Evolutionary conservation across 2,797 vertebrate species (phyloP).

Genomic region (Esox lucius): DNA sequence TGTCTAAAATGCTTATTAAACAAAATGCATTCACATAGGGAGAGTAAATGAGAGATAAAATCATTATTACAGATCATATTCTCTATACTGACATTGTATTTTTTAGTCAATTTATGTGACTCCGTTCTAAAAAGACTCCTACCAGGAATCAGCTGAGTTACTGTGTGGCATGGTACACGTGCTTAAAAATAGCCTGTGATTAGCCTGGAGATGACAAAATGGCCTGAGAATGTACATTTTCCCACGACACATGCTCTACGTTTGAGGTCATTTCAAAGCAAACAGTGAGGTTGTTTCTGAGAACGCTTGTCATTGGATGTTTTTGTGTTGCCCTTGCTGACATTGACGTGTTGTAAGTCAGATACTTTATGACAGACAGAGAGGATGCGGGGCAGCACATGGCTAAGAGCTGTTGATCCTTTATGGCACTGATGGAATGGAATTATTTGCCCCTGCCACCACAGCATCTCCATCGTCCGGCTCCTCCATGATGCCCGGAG

Average conservation of each 20-base stretch:
- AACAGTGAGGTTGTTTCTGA: slow-evolving; percentile 48
- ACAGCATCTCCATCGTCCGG: slow-evolving; percentile 19
- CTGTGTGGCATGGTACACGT: slow-evolving; percentile 26
- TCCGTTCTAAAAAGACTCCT: too few species aligned
- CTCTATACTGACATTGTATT: too few species aligned
- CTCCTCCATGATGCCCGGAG: slow-evolving; percentile 34
- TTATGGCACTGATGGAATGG: slow-evolving; percentile 44
- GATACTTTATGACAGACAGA: slow-evolving; percentile 20
- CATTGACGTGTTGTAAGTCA: slow-evolving; percentile 8
- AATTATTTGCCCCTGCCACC: slow-evolving; percentile 45
- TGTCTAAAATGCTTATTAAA: too few species aligned
- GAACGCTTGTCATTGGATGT: slow-evolving; percentile 9
- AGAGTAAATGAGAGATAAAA: too few species aligned
- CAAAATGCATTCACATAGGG: too few species aligned
- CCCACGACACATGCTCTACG: slow-evolving; percentile 37
- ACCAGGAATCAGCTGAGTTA: too few species aligned
- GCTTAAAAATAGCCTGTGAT: slow-evolving; percentile 68
- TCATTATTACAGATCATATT: too few species aligned
- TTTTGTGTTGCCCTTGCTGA: slow-evolving; percentile 36
- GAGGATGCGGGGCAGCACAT: slow-evolving; percentile 35
- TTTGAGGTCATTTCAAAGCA: slow-evolving; percentile 46
- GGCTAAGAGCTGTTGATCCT: slow-evolving; percentile 35
- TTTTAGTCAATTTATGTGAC: too few species aligned
- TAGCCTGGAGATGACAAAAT: slow-evolving; percentile 33
- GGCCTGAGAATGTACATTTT: slow-evolving; percentile 55